Percentiles rank a stretch among this genome's conserved stretches.
phyloP scores from a whole-genome alignment of 2,797 vertebrate species.

The Schizopygopsis pylzovi region DNA sequence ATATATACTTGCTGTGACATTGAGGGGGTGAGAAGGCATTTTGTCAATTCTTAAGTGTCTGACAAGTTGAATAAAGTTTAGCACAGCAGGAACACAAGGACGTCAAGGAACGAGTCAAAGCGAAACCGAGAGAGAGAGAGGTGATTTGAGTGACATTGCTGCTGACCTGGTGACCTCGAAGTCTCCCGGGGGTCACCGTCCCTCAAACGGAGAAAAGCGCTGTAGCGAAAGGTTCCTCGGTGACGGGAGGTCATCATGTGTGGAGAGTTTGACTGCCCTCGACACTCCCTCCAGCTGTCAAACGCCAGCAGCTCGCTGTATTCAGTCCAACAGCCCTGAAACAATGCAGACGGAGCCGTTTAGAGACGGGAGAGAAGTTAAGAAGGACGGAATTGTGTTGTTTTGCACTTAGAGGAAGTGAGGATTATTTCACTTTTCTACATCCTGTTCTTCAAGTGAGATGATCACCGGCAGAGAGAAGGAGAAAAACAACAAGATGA shows the following conservation, averaged over 20 bases:
- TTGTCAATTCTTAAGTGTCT: conserved; percentile 81
- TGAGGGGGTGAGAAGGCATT: conserved; percentile 71
- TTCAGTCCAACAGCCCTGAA: conserved; percentile 19
- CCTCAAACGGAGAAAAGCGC: conserved; percentile 4
- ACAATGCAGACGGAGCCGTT: not conserved
- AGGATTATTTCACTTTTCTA: not conserved
- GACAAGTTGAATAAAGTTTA: conserved; percentile 79
- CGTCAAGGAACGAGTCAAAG: conserved; percentile 28
- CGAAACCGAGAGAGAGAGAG: conserved; percentile 5
- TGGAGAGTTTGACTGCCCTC: conserved; percentile 26
- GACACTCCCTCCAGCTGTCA: conserved; percentile 34
- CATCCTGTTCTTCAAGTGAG: not conserved
- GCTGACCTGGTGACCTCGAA: conserved; percentile 21
- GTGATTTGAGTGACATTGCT: conserved; percentile 28
- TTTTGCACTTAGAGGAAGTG: not conserved
- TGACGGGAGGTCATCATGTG: conserved; percentile 40
- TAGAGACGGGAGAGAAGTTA: not conserved
- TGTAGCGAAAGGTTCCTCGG: not conserved
- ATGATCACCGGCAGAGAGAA: not conserved
- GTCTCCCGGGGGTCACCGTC: conserved; percentile 18
- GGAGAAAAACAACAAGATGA: not conserved
- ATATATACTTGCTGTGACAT: conserved; percentile 67
- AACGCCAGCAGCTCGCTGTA: not conserved
- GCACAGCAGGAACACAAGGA: conserved; percentile 68
- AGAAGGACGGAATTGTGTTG: not conserved